Conservation (phyloP, 2,888 invertebrate species). For the Drosophila putrida region DNA sequence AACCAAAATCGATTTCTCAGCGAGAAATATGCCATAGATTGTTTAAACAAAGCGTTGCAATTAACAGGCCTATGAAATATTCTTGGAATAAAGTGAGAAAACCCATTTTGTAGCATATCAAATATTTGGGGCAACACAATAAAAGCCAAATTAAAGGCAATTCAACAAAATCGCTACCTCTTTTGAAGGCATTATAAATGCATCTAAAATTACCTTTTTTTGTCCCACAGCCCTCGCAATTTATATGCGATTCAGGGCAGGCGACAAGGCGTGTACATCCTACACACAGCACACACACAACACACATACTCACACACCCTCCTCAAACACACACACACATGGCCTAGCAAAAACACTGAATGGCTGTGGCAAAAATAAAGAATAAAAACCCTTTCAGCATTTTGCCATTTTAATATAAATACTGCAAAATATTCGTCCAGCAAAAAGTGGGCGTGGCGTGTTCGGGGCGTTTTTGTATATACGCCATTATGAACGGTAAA, state of each 20-base stretch:
- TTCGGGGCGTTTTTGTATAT: slow-evolving; percentile 5
- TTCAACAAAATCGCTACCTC: slow-evolving; percentile 47
- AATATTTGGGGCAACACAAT: slow-evolving; percentile 17
- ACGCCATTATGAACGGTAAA: slow-evolving; percentile 2
- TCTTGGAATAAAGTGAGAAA: neutral
- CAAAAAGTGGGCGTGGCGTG: slow-evolving; percentile 24
- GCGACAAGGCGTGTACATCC: slow-evolving; percentile 50
- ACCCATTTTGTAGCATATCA: slow-evolving; percentile 1
- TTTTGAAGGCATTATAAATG: slow-evolving; percentile 56
- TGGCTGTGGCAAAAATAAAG: slow-evolving; percentile 28
- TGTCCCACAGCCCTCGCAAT: neutral
- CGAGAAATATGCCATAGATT: neutral
- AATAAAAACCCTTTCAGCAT: slow-evolving; percentile 49
- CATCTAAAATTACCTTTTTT: slow-evolving; percentile 30
- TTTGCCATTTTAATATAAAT: slow-evolving; percentile 57
- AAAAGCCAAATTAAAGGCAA: slow-evolving; percentile 60
- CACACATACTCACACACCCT: slow-evolving; percentile 4
- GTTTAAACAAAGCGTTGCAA: neutral
- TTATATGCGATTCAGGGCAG: slow-evolving; percentile 36
- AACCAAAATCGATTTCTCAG: slow-evolving; percentile 7
- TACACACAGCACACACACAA: neutral
- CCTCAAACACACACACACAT: slow-evolving; percentile 5
- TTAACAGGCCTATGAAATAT: slow-evolving; percentile 4
- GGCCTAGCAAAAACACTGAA: slow-evolving; percentile 35
- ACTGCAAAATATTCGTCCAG: slow-evolving; percentile 35